A percentile compares a stretch with the other conserved stretches of the same genome.
Evolutionary conservation across 1,140 invertebrate genomes (phyloP).

Genomic region (Drosophila setifemur): DNA sequence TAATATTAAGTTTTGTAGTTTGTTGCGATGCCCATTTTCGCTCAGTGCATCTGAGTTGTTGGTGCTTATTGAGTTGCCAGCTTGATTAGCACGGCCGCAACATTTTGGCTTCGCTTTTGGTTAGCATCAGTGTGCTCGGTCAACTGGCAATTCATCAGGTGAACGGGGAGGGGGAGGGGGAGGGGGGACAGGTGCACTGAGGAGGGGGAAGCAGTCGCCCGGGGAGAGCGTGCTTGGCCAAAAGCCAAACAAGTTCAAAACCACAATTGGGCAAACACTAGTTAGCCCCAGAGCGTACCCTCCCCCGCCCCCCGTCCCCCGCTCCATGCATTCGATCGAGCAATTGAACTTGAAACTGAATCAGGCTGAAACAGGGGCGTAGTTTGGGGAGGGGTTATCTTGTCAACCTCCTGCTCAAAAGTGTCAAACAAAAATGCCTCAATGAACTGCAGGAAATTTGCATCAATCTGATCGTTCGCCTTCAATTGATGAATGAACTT

Average conservation of each 20-base stretch:
- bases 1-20: too few species aligned
- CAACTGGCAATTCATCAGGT: conserved; percentile 55
- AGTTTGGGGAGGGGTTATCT: not conserved
- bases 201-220: conserved; percentile 4
- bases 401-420: not conserved
- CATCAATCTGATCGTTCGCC: not conserved
- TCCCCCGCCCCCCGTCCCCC: too few species aligned
- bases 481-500: not conserved
- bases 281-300: conserved; percentile 32
- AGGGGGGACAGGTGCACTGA: not conserved
- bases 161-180: not conserved
- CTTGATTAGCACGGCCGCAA: conserved; percentile 45
- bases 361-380: not conserved
- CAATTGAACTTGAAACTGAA: conserved; percentile 38
- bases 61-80: conserved; percentile 43
- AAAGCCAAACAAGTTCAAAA: conserved; percentile 79
- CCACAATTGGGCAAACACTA: conserved; percentile 74
- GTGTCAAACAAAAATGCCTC: not conserved
- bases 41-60: conserved; percentile 5
- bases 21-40: too few species aligned
- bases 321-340: conserved; percentile 29
- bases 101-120: conserved; percentile 66
- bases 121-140: conserved; percentile 58
- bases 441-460: not conserved
- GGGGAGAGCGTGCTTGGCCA: conserved; percentile 27